These are phyloP conservation scores for human DNA, from an alignment of 2,113 vertebrate species.

Conservation along the genomic window GRCh38 chr19:29888501-29889000, in stretches of 20 bases:
- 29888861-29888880: conserved; percentile 84
- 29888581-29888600: no score
- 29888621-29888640: no score
- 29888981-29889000: conserved; percentile 95
- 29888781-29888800: conserved; percentile 69
- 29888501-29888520: no score
- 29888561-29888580: no score
- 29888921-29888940: conserved; percentile 91
- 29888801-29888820: conserved; percentile 80
- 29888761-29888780: not conserved
- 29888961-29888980: conserved; percentile 89
- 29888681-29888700: not conserved
- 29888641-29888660: not conserved
- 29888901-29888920: conserved; percentile 90
- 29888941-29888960: conserved; percentile 90
- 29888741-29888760: not conserved
- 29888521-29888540: no score
- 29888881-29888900: conserved; percentile 87
- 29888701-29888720: not conserved
- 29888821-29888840: conserved; percentile 65
- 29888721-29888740: not conserved
- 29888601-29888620: no score
- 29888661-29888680: not conserved
- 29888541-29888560: no score
- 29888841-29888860: conserved; percentile 85